Evolutionary conservation across 1,140 invertebrate genomes (phyloP), one percentile per base, ranked within the genome.

Genomic region (Neotoxoptera formosana): DNA sequence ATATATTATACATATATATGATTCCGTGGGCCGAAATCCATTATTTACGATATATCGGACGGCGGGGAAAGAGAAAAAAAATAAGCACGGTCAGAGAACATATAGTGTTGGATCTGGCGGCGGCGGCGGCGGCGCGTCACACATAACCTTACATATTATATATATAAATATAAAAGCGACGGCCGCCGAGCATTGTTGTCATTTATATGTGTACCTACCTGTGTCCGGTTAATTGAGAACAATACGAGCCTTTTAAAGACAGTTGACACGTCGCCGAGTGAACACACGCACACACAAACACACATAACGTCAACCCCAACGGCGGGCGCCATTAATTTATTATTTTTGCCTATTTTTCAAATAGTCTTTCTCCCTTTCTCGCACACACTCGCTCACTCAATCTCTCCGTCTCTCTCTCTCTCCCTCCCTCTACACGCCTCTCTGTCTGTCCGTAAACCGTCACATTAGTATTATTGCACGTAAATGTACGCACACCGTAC

Each of bases 221-320:
- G 89, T 48, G 53, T 60, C 89, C 81, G 90, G 60, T 91, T 91
- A 86, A 93, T 93, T 45, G 91, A 56, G 91, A 86, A 93, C 91
- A 93, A 93, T 93, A 92, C 60, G 30, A 76, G 60, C 60, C 60
- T 76, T 76, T 76, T 17, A 67, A 76, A 76, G 60, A 76, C n/a
- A 76, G 60, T 76, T 76, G 60, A 76, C 60, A 76, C 81, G 81
- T 36, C 36, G 36, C 36, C 81, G 34, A 41, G 1, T 45, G 45
- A 48, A 87, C 20, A 25, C 11, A n/a, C n/a, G n/a, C n/a, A n/a
- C n/a, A n/a, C n/a, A n/a, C n/a, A n/a, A n/a, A n/a, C n/a, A 89
- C 30, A 90, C 30, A 90, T 14, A 60, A 90, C 36, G 89, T 90
- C 90, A 48, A 53, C 76, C 76, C 45, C 48, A 21, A 25, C n/a